Evolutionary conservation across 2,113 vertebrate species (phyloP).

Genomic region (Cyprinus carpio): DNA sequence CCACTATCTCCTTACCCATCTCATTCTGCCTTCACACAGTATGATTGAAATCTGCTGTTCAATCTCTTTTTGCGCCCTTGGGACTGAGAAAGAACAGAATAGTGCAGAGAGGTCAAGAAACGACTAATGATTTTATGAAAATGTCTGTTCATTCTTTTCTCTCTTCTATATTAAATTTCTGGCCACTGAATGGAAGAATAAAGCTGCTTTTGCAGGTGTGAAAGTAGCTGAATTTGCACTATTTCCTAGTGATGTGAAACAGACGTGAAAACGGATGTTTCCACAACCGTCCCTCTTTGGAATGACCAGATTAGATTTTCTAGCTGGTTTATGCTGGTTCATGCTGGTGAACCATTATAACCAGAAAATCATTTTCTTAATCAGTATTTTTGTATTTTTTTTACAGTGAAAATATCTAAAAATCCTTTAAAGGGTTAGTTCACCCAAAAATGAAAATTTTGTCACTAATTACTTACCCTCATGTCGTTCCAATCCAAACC

Average conservation of each 20-base stretch:
- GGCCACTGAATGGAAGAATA: conserved; percentile 20
- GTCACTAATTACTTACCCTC: too few species aligned
- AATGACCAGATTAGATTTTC: not conserved
- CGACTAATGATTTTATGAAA: conserved; percentile 59
- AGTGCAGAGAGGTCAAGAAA: conserved; percentile 40
- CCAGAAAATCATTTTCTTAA: not conserved
- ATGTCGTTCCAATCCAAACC: too few species aligned
- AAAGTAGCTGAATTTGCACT: conserved; percentile 35
- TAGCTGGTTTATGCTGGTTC: not conserved
- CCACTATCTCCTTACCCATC: conserved; percentile 44
- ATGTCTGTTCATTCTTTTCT: conserved; percentile 26
- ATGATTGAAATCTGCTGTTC: conserved; percentile 56
- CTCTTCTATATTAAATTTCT: conserved; percentile 38
- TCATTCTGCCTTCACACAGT: conserved; percentile 20
- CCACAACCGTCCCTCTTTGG: not conserved
- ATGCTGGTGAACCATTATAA: not conserved
- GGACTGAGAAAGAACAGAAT: conserved; percentile 47
- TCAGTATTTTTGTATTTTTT: not conserved
- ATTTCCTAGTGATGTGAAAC: not conserved
- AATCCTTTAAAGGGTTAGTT: not conserved
- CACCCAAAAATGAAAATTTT: too few species aligned
- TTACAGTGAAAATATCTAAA: not conserved
- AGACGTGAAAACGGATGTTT: not conserved
- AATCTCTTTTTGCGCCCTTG: conserved; percentile 51
- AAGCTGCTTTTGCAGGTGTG: conserved; percentile 7